Percentiles rank a stretch among this genome's conserved stretches.
Evolutionary conservation across 53 echinoderm and acorn worm genomes (phyloP).

Genomic region (Astropecten irregularis): DNA sequence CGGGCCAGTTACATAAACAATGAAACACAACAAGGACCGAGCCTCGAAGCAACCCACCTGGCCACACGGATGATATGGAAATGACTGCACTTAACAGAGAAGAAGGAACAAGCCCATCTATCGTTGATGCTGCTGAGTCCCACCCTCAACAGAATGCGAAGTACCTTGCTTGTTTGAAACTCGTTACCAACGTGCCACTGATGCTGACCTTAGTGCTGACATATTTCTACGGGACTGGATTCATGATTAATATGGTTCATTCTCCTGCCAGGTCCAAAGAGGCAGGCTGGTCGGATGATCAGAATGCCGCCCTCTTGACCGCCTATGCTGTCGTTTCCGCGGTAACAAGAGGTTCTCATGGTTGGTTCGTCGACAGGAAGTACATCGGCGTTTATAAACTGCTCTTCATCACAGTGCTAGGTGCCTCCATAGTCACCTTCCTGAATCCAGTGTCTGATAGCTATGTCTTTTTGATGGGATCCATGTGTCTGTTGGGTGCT

Average conservation of each 20-base stretch:
- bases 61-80: not conserved
- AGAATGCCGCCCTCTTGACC: not conserved
- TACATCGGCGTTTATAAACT: slow-evolving; percentile 1
- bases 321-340: not conserved
- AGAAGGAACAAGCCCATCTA: too few relatives aligned
- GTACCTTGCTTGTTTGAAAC: not conserved
- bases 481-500: not conserved
- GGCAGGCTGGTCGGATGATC: not conserved
- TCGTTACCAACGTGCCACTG: slow-evolving; percentile 4
- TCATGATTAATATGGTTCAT: not conserved
- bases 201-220: not conserved
- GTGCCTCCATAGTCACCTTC: not conserved
- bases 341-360: not conserved
- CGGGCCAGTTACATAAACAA: too few relatives aligned
- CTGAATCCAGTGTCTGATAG: slow-evolving; percentile 17
- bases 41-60: too few relatives aligned
- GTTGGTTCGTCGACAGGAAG: slow-evolving; percentile 17
- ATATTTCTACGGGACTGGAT: not conserved
- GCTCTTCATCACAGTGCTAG: not conserved
- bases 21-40: too few relatives aligned
- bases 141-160: too few relatives aligned
- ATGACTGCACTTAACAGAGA: not conserved
- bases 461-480: slow-evolving; percentile 1
- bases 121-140: too few relatives aligned
- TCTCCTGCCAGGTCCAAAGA: slow-evolving; percentile 14